Percentiles rank a stretch among this genome's conserved stretches.
These are phyloP conservation scores for Diarsia brunnea DNA, from an alignment of 2,888 invertebrate species.

Conservation along the genomic window DNA sequence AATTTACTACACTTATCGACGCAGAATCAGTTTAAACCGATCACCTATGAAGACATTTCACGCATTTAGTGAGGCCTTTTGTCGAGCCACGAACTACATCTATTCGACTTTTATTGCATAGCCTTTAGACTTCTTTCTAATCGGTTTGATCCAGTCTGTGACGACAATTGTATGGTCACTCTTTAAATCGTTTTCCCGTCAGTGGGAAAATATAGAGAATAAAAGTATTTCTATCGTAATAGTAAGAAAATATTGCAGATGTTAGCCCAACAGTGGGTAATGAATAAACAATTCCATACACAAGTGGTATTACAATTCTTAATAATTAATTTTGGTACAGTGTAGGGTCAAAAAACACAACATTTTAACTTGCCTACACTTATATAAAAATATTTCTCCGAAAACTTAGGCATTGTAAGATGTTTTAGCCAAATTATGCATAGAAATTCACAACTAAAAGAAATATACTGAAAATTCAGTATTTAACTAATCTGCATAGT, in stretches of 20 bases:
- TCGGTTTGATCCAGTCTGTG: not conserved
- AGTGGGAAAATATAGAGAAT: not conserved
- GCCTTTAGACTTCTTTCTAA: not conserved
- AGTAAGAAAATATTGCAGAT: slow-evolving; percentile 23
- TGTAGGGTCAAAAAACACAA: not conserved
- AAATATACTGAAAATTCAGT: not conserved
- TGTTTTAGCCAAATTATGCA: not conserved
- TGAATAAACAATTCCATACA: slow-evolving; percentile 36
- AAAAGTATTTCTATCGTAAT: slow-evolving; percentile 22
- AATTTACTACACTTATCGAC: not conserved
- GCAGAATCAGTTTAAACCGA: not conserved
- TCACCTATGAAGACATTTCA: not conserved
- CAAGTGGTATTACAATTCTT: slow-evolving; percentile 1
- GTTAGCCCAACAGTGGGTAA: slow-evolving; percentile 14
- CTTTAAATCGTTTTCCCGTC: not conserved
- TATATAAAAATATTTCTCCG: not conserved
- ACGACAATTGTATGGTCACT: not conserved
- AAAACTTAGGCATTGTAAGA: not conserved
- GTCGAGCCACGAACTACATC: not conserved
- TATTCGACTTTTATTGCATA: not conserved
- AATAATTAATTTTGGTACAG: slow-evolving; percentile 38
- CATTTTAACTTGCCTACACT: not conserved
- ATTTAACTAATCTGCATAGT: not conserved
- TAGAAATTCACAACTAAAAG: not conserved
- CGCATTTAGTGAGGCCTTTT: not conserved